Evolutionary conservation across 2,888 invertebrate genomes (phyloP).

Genomic region (Spicauda simplicius): DNA sequence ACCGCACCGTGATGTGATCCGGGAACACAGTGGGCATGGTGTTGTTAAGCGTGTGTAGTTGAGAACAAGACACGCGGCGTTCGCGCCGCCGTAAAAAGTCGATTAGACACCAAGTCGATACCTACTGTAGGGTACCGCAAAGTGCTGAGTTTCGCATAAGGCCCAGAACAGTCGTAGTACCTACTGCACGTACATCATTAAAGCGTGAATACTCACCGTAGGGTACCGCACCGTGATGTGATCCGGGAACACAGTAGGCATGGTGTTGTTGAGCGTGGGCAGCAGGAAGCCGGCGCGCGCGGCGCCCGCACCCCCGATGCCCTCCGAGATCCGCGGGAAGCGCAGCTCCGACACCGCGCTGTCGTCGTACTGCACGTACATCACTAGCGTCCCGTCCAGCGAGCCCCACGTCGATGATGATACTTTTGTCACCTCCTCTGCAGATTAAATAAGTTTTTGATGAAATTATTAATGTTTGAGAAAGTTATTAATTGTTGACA

Average conservation of each 20-base stretch:
- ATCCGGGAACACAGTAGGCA: slow-evolving; percentile 90
- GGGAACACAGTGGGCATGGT: slow-evolving; percentile 90
- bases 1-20: slow-evolving; percentile 90
- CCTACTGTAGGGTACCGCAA: too few species aligned
- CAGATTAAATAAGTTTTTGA: not conserved
- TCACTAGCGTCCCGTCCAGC: slow-evolving; percentile 91
- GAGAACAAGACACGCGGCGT: too few species aligned
- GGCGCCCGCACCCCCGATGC: slow-evolving; percentile 86
- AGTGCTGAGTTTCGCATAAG: too few species aligned
- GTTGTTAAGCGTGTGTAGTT: too few species aligned
- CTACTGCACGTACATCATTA: too few species aligned
- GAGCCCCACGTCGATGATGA: slow-evolving; percentile 95
- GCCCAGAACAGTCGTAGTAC: too few species aligned
- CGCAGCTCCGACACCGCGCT: slow-evolving; percentile 90
- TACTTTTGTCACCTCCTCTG: slow-evolving; percentile 94
- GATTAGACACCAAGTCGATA: too few species aligned
- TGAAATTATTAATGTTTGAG: too few species aligned
- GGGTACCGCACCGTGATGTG: slow-evolving; percentile 93
- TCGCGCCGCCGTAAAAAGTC: too few species aligned
- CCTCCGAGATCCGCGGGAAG: slow-evolving; percentile 92
- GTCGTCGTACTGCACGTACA: slow-evolving; percentile 95
- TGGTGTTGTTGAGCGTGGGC: slow-evolving; percentile 69
- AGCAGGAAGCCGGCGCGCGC: slow-evolving; percentile 78
- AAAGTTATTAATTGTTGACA: too few species aligned
- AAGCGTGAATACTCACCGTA: slow-evolving; percentile 82